phyloP scores from a whole-genome alignment of 2,888 invertebrate genomes.

The Taphrorychus bicolor region DNA sequence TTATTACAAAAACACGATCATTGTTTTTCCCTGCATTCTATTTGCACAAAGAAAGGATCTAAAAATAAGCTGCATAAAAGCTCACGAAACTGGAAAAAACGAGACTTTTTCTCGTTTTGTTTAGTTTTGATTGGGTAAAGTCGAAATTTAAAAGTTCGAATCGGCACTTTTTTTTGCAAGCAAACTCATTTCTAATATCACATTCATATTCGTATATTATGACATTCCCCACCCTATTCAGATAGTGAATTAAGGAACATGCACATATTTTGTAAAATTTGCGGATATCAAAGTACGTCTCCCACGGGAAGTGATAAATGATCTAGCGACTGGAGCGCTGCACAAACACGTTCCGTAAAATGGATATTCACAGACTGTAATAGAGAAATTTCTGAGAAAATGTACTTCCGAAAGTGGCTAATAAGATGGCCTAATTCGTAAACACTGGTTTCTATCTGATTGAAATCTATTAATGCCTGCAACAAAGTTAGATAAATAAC shows the following conservation, averaged over 20 bases:
- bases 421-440: slow-evolving; percentile 24
- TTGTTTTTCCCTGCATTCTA: slow-evolving; percentile 30
- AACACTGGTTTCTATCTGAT: neutral
- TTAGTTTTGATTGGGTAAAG: neutral
- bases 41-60: slow-evolving; percentile 24
- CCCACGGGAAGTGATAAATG: slow-evolving; percentile 19
- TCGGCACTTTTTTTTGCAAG: neutral
- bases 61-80: slow-evolving; percentile 26
- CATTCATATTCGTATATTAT: slow-evolving; percentile 10
- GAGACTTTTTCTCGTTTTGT: neutral
- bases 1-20: slow-evolving; percentile 32
- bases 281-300: slow-evolving; percentile 13
- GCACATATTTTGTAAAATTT: slow-evolving; percentile 24
- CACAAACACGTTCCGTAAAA: slow-evolving; percentile 20
- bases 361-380: slow-evolving; percentile 10
- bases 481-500: too few species aligned
- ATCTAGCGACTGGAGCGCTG: slow-evolving; percentile 15
- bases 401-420: slow-evolving; percentile 24
- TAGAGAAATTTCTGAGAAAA: slow-evolving; percentile 27
- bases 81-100: slow-evolving; percentile 11
- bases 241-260: slow-evolving; percentile 18
- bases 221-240: neutral
- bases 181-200: neutral
- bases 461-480: neutral
- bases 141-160: neutral